Conservation (phyloP, 2,888 invertebrate genomes). For the Fissipunctia ypsillon region DNA sequence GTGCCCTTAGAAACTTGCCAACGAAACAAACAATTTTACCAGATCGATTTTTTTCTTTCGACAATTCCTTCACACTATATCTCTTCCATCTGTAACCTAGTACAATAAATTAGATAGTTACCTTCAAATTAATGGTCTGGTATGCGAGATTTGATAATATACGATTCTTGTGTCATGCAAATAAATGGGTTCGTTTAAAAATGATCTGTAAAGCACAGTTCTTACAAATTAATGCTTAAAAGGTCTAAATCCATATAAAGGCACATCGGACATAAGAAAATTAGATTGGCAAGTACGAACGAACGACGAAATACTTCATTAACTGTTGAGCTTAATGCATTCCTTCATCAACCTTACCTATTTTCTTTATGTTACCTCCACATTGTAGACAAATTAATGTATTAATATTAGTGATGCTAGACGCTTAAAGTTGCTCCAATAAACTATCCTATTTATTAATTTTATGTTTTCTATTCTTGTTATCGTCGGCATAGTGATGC, state of each 20-base stretch:
- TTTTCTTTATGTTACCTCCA: slow-evolving; percentile 7
- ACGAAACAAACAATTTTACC: slow-evolving; percentile 62
- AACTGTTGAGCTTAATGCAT: slow-evolving; percentile 69
- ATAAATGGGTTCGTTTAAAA: slow-evolving; percentile 22
- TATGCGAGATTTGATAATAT: slow-evolving; percentile 44
- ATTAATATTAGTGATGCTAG: slow-evolving; percentile 60
- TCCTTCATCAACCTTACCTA: slow-evolving; percentile 63
- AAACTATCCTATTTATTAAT: slow-evolving; percentile 43
- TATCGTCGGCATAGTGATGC: slow-evolving; percentile 60
- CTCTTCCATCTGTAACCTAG: slow-evolving; percentile 48
- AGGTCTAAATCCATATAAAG: slow-evolving; percentile 16
- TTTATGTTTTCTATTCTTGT: slow-evolving; percentile 43
- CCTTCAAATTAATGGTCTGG: slow-evolving; percentile 41
- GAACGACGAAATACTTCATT: slow-evolving; percentile 69
- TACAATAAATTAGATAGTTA: slow-evolving; percentile 55
- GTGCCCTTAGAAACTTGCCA: slow-evolving; percentile 75
- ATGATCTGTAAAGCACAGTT: slow-evolving; percentile 25
- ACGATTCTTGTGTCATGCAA: slow-evolving; percentile 55
- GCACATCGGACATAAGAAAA: slow-evolving; percentile 53
- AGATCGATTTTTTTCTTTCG: slow-evolving; percentile 51
- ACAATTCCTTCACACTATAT: slow-evolving; percentile 18
- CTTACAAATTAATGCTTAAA: slow-evolving; percentile 17
- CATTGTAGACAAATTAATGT: slow-evolving; percentile 49
- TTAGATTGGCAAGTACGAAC: slow-evolving; percentile 73
- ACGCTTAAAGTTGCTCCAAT: slow-evolving; percentile 35